Evolutionary conservation across 2,888 invertebrate species (phyloP), one percentile per base, ranked within the genome.

Genomic region (Tholera decimalis): DNA sequence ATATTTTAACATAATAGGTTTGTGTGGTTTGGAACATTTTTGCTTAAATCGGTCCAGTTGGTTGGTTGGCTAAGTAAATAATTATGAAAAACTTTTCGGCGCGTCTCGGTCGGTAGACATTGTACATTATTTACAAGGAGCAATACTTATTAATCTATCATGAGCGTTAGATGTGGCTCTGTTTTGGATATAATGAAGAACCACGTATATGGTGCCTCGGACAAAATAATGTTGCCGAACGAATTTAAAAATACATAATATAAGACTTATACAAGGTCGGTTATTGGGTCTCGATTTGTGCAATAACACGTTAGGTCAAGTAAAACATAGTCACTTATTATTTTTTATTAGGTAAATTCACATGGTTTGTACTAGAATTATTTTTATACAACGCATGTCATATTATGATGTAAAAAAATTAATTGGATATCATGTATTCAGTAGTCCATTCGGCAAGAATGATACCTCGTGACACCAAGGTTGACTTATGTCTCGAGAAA

Each of bases 281-380:
- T 22, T 30, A 68, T 44, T 24, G 13, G 30, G 30, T 13, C 8
- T 68, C 13, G 15, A 57, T 43, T 59, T 44, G 64, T 76, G 71
- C 64, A 63, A 70, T 76, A 51, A 41, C 47, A 26, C 33, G 9
- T 35, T 59, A 58, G 46, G 11, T 58, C n/a, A 56, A 43, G 44
- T 58, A 51, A 49, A 49, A 30, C 15, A 6, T 53, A 46, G 35
- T 47, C 30, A 37, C 26, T 50, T 54, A 35, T 54, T 35, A n/a
- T 22, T 67, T 35, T 51, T 24, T 35, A 26, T 53, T 44, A 57
- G 24, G 13, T 56, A 35, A 39, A 57, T 33, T 35, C 22, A 60
- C 26, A 20, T 50, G 28, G 37, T 70, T 49, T 13, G 22, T 41
- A 43, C 46, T 46, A 28, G 13, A 33, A n/a, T n/a, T 1, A 2